Evolutionary conservation across 2,888 invertebrate genomes (phyloP).

Genomic region (Sinentomon sp.): DNA sequence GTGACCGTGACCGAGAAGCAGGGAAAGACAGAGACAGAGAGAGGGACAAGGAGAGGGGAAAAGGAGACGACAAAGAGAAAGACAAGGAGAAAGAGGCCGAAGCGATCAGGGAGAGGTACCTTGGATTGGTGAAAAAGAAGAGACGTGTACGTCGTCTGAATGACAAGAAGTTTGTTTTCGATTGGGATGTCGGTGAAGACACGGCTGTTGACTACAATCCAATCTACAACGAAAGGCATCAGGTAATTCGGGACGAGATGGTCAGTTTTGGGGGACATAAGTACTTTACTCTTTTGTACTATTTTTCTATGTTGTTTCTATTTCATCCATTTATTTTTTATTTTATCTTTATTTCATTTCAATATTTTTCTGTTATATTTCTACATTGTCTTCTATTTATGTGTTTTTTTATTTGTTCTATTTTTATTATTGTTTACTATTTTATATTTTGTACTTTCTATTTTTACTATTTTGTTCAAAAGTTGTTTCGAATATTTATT

Average conservation of each 20-base stretch:
- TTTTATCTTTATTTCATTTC: too few relatives aligned
- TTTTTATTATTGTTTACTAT: too few relatives aligned
- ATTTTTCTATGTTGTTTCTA: too few relatives aligned
- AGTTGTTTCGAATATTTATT: too few relatives aligned
- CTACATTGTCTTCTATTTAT: background rate
- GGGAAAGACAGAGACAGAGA: slow-evolving; percentile 21
- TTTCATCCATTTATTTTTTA: too few relatives aligned
- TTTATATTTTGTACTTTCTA: too few relatives aligned
- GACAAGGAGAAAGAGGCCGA: slow-evolving; percentile 79
- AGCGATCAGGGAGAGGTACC: slow-evolving; percentile 81
- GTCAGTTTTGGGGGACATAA: too few relatives aligned
- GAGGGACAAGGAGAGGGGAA: slow-evolving; percentile 15
- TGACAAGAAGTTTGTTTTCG: slow-evolving; percentile 97
- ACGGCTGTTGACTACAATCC: slow-evolving; percentile 93
- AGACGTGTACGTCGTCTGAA: slow-evolving; percentile 73
- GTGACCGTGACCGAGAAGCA: slow-evolving; percentile 19
- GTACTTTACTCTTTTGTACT: too few relatives aligned
- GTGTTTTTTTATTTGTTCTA: too few relatives aligned
- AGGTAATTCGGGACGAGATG: too few relatives aligned
- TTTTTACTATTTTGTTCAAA: too few relatives aligned
- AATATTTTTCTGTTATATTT: background rate
- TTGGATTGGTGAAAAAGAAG: slow-evolving; percentile 78
- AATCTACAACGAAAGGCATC: slow-evolving; percentile 84
- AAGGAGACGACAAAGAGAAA: slow-evolving; percentile 23
- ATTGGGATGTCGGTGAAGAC: slow-evolving; percentile 98